Conservation (phyloP, 2,888 invertebrate species). For the Drosophila flavopinicola region DNA sequence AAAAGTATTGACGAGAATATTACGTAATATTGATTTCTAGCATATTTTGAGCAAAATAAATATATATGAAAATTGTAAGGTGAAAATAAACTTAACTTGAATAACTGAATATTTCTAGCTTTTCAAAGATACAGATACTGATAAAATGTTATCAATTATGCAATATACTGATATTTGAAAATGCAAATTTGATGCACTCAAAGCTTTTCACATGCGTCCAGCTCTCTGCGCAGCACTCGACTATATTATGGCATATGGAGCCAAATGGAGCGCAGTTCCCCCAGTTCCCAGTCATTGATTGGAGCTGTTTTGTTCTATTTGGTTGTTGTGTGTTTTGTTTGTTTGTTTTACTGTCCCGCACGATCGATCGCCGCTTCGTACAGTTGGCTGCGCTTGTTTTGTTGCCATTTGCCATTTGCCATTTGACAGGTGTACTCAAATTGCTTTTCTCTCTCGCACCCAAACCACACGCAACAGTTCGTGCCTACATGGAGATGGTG, state of each 20-base stretch:
- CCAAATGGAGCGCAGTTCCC: conserved; percentile 26
- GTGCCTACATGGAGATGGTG: conserved; percentile 98
- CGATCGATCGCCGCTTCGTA: conserved; percentile 13
- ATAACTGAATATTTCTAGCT: no score
- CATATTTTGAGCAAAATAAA: no score
- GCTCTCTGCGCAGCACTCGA: not conserved
- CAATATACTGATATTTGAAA: no score
- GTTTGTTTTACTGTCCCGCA: no score
- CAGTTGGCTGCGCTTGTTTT: conserved; percentile 23
- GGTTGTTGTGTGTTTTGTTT: no score
- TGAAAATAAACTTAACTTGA: no score
- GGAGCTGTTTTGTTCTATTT: conserved; percentile 6
- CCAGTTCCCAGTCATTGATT: conserved; percentile 17
- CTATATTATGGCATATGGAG: conserved; percentile 3
- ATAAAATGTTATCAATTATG: no score
- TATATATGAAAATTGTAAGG: no score
- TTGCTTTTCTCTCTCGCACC: not conserved
- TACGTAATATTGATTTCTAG: no score
- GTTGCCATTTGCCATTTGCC: not conserved
- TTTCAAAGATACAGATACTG: no score
- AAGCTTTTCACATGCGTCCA: not conserved
- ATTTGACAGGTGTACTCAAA: conserved; percentile 18
- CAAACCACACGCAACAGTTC: conserved; percentile 87
- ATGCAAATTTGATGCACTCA: no score
- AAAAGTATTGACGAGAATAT: no score